Conservation (phyloP, 2,797 vertebrate species). For the Eurystomus glaucurus region DNA sequence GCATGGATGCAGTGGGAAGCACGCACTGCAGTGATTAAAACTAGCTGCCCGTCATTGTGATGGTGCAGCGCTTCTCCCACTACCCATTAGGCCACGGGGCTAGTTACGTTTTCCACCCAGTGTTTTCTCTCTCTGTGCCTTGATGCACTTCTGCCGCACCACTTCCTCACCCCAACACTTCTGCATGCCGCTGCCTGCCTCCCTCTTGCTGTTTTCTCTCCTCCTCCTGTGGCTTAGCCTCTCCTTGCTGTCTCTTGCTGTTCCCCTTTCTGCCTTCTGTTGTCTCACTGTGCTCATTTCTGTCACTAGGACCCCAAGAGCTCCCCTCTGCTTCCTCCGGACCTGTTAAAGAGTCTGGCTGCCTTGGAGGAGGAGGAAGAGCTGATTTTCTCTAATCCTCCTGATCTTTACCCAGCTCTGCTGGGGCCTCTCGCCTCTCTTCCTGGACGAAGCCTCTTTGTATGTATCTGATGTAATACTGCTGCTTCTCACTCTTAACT, state of each 20-base stretch:
- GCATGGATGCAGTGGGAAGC: not conserved
- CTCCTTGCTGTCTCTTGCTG: not conserved
- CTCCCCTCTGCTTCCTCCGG: slow-evolving; percentile 99
- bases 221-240: not conserved
- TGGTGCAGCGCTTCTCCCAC: not conserved
- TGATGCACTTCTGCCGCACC: not conserved
- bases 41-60: not conserved
- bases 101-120: not conserved
- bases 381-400: slow-evolving; percentile 97
- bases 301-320: slow-evolving; percentile 96
- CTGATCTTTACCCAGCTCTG: slow-evolving; percentile 98
- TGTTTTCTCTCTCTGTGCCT: not conserved
- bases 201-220: not conserved
- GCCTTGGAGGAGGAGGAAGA: slow-evolving; percentile 99
- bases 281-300: slow-evolving; percentile 86
- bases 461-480: slow-evolving; percentile 91
- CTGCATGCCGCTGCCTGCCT: slow-evolving; percentile 26
- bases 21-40: rapidly evolving
- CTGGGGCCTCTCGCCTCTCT: slow-evolving; percentile 95
- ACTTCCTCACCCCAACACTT: rapidly evolving
- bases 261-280: slow-evolving; percentile 59
- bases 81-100: rapidly evolving
- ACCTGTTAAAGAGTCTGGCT: slow-evolving; percentile 99
- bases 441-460: slow-evolving; percentile 98
- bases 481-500: slow-evolving; percentile 79